Conservation (phyloP, 92 coral and sea anemone species). For the Porites cylindrica region DNA sequence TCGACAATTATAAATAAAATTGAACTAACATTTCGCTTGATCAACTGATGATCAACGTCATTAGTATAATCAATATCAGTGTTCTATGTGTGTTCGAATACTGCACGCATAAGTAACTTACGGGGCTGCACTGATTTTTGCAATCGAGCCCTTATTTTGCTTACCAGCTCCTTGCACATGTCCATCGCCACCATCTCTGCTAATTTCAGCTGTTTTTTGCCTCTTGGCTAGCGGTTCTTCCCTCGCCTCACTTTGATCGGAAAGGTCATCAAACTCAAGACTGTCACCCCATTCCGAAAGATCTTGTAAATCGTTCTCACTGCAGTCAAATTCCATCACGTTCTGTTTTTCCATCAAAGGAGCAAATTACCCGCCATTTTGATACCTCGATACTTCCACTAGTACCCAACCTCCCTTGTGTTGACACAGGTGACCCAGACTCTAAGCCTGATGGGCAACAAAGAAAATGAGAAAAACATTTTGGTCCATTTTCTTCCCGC, state of each 20-base stretch:
- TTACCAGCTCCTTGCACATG: neutral
- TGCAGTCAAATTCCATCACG: conserved; percentile 65
- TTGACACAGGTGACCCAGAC: neutral
- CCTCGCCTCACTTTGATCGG: conserved; percentile 17
- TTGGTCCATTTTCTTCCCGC: too few species aligned
- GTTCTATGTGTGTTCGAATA: too few species aligned
- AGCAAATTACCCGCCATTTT: conserved; percentile 88
- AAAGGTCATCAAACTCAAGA: conserved; percentile 63
- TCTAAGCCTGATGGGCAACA: too few species aligned
- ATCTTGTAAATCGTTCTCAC: conserved; percentile 49
- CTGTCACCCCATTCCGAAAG: conserved; percentile 85
- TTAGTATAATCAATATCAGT: too few species aligned
- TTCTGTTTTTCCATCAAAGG: neutral
- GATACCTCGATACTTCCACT: neutral
- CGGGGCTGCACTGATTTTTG: too few species aligned
- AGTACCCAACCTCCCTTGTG: neutral
- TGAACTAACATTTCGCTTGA: too few species aligned
- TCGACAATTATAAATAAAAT: too few species aligned
- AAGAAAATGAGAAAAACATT: too few species aligned
- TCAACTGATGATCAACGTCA: too few species aligned
- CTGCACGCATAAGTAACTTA: too few species aligned
- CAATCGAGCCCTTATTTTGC: neutral
- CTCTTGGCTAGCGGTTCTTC: conserved; percentile 45
- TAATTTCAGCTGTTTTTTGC: conserved; percentile 12
- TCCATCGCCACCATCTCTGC: neutral